Evolutionary conservation across 1,140 invertebrate genomes (phyloP), one percentile per base, ranked within the genome.

Genomic region (Drosophila azteca): DNA sequence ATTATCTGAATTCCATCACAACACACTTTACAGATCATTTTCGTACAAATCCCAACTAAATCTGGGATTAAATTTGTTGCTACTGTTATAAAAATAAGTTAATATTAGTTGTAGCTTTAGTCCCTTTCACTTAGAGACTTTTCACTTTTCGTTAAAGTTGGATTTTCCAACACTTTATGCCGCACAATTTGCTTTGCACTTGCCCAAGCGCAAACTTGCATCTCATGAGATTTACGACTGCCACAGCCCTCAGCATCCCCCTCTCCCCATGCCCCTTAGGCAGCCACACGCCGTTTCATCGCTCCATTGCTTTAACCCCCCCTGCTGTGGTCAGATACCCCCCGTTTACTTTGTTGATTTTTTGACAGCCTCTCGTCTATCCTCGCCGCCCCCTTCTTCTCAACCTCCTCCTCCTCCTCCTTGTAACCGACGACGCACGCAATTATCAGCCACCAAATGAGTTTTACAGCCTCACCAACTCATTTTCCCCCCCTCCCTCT

Each of bases 371-470:
- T 54, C 61, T 60, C 55, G 46, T 72, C 50, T 48, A 52, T 49
- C 29, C 29, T 35, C 24, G 3, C 24, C 3, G 3, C 24, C 3
- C 24, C 24, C 24, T 24, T 24, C 22, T 24, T 2, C 17, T 0
- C 24, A 3, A 43, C 2, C 6, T 24, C 22, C 17, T 0, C 24
- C 24, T 51, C 2, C 6, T 15, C 66, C 11, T 9, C 3, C 9
- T 35, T 17, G 57, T 69, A 80, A 46, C 44, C 39, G 73, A 41
- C 59, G 48, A 61, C 41, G 69, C 64, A 77, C 67, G 50, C 68
- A 77, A 81, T 87, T 87, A 84, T 77, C 68, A 69, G 46, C 49
- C 57, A 57, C 49, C 50, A 61, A 61, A 66, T 78, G 59, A 61
- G 63, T 72, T 72, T 63, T 62, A 31, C 39, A 51, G 29, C 29